phyloP scores from a whole-genome alignment of 2,797 vertebrate species.

The Anolis apletophallus region DNA sequence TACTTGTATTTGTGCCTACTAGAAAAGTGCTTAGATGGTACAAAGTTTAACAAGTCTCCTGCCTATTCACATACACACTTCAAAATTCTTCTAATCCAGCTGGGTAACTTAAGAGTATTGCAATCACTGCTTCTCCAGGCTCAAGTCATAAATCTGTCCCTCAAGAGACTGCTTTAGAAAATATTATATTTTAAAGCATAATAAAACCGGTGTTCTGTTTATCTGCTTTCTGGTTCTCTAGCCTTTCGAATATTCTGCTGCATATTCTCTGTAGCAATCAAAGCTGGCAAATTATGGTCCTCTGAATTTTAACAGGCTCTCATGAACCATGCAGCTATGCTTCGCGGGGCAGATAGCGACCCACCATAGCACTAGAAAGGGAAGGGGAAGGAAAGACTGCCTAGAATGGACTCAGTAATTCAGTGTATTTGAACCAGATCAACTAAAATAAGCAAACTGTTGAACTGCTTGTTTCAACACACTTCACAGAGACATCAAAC shows the following conservation, averaged over 20 bases:
- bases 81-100: conserved; percentile 13
- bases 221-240: conserved; percentile 14
- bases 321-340: neutral
- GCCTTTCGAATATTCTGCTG: neutral
- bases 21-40: neutral
- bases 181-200: conserved; percentile 19
- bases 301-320: neutral
- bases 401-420: neutral
- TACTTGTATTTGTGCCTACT: neutral
- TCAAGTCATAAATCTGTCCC: conserved; percentile 25
- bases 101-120: neutral
- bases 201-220: conserved; percentile 20
- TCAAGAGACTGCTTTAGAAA: conserved; percentile 12
- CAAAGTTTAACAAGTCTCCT: neutral
- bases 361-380: neutral
- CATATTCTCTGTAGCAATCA: neutral
- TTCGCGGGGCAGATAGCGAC: neutral
- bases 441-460: conserved; percentile 43
- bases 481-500: conserved; percentile 56
- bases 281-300: neutral
- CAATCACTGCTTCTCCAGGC: conserved; percentile 6
- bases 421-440: conserved; percentile 21
- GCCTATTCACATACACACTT: neutral
- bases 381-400: neutral
- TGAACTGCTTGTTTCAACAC: conserved; percentile 56